Base-by-base conservation (phyloP, 2,888 invertebrate genomes). In the Steinernema scapterisci region DNA sequence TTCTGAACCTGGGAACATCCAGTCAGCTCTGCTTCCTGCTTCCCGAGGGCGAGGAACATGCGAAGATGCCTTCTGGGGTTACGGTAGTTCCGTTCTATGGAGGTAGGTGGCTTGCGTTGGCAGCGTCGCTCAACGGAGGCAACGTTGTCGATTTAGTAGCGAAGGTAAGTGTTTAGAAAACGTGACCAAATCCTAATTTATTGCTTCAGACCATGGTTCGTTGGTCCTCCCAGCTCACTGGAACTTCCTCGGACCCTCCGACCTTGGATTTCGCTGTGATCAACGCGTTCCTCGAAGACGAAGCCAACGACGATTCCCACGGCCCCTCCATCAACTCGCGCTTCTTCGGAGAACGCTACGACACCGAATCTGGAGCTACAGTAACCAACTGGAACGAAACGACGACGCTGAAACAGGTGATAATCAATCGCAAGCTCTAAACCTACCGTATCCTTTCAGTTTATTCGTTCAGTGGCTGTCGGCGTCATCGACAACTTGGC, bases 81-180 rank as follows among this genome's bases (percentile, higher is more conserved):
- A 38, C 23, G 71, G 78, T 75, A 23, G 51, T 70, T 0, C 78
- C 78, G 5, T 78, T 46, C 23, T 78, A 79, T 44, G 52, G 73
- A 16, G 73, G 51, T 2, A 13, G 70, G 13, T 44, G 46, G 19
- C 46, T 78, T 11, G 38, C 75, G 27, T 74, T 79, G 7, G 78
- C 78, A 2, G 78, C 78, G 5, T 78, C 78, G 21, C 51, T 78
- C 45, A 78, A 78, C 48, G 78, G 78, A 3, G 78, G 78, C 11
- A 78, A 78, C 52, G 75, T 70, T 13, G n/a, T 76, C 21, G 74
- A 75, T 9, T 9, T 23, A 7, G 46, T 76, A 16, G 51, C 51
- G 9, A 54, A 72, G 71, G 72, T 75, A 6, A 19, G 23, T 2
- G 5, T 38, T 3, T 38, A 38, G 38, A 9, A n/a, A n/a, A n/a